Percentiles rank a stretch among this genome's conserved stretches.
These are phyloP conservation scores for Pholis gunnellus DNA, from an alignment of 2,113 vertebrate species.

Conservation along the genomic window DNA sequence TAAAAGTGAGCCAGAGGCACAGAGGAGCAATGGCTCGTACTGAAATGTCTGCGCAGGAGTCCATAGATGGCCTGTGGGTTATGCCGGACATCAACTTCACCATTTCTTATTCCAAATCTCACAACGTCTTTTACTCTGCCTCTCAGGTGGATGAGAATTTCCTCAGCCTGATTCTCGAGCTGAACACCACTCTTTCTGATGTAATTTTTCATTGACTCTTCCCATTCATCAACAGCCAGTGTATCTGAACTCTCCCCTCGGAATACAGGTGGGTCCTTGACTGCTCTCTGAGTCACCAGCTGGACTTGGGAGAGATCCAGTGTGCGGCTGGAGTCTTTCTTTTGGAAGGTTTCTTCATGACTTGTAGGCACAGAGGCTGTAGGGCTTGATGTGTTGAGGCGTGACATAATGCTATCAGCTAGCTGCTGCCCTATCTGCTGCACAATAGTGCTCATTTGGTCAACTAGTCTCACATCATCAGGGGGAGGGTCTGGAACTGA, in stretches of 20 bases:
- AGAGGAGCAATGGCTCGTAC: not conserved
- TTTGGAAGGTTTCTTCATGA: not conserved
- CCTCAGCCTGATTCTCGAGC: slow-evolving; percentile 2
- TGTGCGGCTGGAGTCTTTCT: not conserved
- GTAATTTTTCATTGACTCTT: not conserved
- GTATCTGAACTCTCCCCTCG: not conserved
- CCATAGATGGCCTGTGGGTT: slow-evolving; percentile 14
- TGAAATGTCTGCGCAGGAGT: slow-evolving; percentile 33
- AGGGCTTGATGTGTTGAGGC: not conserved
- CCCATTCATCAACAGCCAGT: slow-evolving; percentile 18
- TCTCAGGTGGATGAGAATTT: slow-evolving; percentile 24
- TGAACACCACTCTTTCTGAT: slow-evolving; percentile 6
- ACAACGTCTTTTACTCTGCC: slow-evolving; percentile 22
- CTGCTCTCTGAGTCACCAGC: slow-evolving; percentile 2
- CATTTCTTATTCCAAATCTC: slow-evolving; percentile 6
- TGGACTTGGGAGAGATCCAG: slow-evolving; percentile 18
- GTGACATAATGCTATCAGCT: slow-evolving; percentile 26
- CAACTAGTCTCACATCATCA: not conserved
- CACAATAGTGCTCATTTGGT: slow-evolving; percentile 10
- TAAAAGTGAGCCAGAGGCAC: slow-evolving; percentile 35
- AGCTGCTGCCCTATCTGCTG: slow-evolving; percentile 25
- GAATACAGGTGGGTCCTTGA: slow-evolving; percentile 12
- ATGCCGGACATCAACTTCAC: not conserved
- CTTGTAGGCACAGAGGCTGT: not conserved
- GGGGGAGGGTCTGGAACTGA: not conserved